Conservation (phyloP, 2,797 vertebrate species). For the Columba guinea region DNA sequence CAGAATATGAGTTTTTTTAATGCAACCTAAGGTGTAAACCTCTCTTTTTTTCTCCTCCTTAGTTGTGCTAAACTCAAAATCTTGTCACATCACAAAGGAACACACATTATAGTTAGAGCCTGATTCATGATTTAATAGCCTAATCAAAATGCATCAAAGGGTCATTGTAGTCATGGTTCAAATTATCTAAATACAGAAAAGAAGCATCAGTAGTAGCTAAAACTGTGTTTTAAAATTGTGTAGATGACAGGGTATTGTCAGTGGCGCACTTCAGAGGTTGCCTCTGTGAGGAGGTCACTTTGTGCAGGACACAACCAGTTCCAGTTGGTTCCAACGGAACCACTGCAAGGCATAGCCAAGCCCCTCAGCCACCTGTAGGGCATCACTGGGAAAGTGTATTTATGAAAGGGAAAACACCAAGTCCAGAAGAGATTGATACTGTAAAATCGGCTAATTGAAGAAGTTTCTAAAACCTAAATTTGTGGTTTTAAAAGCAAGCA, state of each 20-base stretch:
- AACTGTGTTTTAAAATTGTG: neutral
- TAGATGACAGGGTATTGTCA: neutral
- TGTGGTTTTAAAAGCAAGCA: no score
- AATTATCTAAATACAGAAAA: neutral
- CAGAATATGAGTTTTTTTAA: neutral
- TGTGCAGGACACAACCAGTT: neutral
- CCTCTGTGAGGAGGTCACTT: neutral
- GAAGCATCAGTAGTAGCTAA: neutral
- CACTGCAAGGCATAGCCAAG: neutral
- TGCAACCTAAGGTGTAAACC: neutral
- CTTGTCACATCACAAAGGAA: neutral
- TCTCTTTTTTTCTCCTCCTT: neutral
- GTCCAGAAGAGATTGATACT: neutral
- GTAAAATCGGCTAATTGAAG: no score
- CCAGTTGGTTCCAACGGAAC: neutral
- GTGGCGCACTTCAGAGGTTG: no score
- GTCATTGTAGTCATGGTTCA: neutral
- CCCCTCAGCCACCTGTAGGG: neutral
- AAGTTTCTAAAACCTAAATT: no score
- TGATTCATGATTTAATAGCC: neutral
- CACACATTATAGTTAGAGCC: neutral
- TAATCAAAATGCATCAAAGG: neutral
- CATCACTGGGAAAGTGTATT: accelerated
- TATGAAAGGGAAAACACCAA: neutral
- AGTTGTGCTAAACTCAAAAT: neutral